These are phyloP conservation scores for Ambastaia sidthimunki DNA, from an alignment of 2,797 vertebrate genomes.

Conservation along the genomic window DNA sequence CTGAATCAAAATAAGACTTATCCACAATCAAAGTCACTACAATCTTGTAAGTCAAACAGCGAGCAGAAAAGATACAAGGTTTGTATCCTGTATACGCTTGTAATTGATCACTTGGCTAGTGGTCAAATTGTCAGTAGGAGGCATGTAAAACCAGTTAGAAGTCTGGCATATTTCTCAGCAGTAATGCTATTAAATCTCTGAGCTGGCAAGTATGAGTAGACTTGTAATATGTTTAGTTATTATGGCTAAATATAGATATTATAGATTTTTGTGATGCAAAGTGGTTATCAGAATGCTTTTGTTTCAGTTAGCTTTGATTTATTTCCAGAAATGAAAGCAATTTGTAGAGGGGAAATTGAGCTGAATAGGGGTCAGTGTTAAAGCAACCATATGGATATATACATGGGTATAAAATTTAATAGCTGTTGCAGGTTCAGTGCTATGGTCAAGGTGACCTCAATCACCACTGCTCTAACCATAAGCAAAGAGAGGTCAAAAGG, in stretches of 20 bases:
- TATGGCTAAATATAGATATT: too few relatives aligned
- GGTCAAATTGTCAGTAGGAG: constrained; percentile 38
- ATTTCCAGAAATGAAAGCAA: constrained; percentile 32
- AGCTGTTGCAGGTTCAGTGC: constrained; percentile 49
- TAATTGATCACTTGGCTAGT: constrained; percentile 44
- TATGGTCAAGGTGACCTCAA: too few relatives aligned
- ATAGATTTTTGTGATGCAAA: too few relatives aligned
- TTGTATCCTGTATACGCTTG: constrained; percentile 14
- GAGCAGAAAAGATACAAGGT: constrained; percentile 42
- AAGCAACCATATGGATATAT: constrained; percentile 14
- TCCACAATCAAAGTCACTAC: constrained; percentile 45
- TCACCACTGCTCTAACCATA: constrained; percentile 32
- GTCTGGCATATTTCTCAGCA: constrained; percentile 50
- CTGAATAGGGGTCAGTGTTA: constrained; percentile 37
- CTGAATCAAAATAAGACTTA: constrained; percentile 44
- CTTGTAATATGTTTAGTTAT: too few relatives aligned
- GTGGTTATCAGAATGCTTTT: too few relatives aligned
- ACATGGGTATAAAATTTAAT: constrained; percentile 44
- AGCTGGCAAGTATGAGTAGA: too few relatives aligned
- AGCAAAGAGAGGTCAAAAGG: constrained; percentile 52
- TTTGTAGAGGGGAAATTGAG: constrained; percentile 34
- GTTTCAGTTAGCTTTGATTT: too few relatives aligned
- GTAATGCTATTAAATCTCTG: constrained; percentile 41
- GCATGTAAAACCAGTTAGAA: constrained; percentile 53
- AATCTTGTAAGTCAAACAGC: too few relatives aligned